Percentiles rank a stretch among this genome's conserved stretches.
These are phyloP conservation scores for Danio rerio DNA, from an alignment of 2,113 vertebrate species.

Conservation along the genomic window GRCz12tu NC_133177.1:9436001-9436500, in stretches of 20 bases:
- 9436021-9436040: neutral
- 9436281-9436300: neutral
- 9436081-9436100: constrained; percentile 28
- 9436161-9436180: constrained; percentile 48
- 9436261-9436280: neutral
- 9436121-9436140: constrained; percentile 55
- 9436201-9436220: neutral
- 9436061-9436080: constrained; percentile 23
- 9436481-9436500: too few species aligned
- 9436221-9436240: neutral
- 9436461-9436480: too few species aligned
- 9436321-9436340: too few species aligned
- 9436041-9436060: constrained; percentile 1
- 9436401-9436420: too few species aligned
- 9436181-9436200: constrained; percentile 48
- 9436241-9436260: neutral
- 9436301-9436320: neutral
- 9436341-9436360: too few species aligned
- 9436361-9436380: too few species aligned
- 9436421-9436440: too few species aligned
- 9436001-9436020: constrained; percentile 18
- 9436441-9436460: too few species aligned
- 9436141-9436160: constrained; percentile 61
- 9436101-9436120: constrained; percentile 33
- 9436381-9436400: too few species aligned